phyloP scores from a whole-genome alignment of 2,888 invertebrate species.

The Achlya flavicornis region DNA sequence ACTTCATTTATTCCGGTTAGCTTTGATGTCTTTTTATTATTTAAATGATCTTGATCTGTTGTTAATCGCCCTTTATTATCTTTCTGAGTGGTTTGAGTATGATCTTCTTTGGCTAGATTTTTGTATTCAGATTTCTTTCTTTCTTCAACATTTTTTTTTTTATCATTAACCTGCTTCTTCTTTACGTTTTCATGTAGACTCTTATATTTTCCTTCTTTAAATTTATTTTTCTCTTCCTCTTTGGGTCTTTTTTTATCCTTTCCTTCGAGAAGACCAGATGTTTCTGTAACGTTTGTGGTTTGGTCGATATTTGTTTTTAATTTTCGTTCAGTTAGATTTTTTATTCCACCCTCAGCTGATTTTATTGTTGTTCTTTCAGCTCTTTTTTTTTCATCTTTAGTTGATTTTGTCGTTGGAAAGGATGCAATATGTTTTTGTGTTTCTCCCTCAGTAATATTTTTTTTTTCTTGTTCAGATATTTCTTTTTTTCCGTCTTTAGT shows the following conservation, averaged over 20 bases:
- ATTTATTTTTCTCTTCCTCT: not conserved
- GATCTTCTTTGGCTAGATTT: not conserved
- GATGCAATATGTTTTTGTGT: not conserved
- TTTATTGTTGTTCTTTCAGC: not conserved
- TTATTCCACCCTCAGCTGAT: not conserved
- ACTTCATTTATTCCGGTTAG: not conserved
- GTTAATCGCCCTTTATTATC: not conserved
- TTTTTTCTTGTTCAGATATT: not conserved
- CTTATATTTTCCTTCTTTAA: not conserved
- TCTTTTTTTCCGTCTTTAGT: not conserved
- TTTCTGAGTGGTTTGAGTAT: not conserved
- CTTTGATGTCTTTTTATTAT: not conserved
- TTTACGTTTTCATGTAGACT: not conserved
- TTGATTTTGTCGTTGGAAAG: not conserved
- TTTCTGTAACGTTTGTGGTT: not conserved
- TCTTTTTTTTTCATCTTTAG: not conserved
- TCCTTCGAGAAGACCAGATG: not conserved
- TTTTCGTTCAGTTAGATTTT: not conserved
- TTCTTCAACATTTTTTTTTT: not conserved
- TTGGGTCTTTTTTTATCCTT: not conserved
- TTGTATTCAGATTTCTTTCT: not conserved
- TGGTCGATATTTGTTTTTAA: not conserved
- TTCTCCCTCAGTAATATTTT: not conserved
- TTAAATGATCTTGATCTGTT: constrained; percentile 1
- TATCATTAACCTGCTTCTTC: not conserved